A percentile compares a stretch with the other conserved stretches of the same genome.
These are phyloP conservation scores for Standfussiana lucernea DNA, from an alignment of 2,888 invertebrate genomes.

Conservation along the genomic window DNA sequence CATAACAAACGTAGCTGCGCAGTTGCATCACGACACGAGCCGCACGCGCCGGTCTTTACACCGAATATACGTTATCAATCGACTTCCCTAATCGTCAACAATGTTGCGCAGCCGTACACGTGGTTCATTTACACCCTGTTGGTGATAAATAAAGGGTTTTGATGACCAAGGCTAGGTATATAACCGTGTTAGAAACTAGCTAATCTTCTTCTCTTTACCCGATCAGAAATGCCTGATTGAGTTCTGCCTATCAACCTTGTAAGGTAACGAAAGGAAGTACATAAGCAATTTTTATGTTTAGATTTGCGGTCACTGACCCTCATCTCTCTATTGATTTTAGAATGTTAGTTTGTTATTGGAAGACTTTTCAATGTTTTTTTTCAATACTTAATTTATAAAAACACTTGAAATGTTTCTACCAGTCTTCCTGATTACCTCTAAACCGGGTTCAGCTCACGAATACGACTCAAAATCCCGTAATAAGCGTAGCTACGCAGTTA, in stretches of 20 bases:
- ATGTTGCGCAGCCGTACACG: conserved; percentile 32
- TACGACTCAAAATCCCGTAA: conserved; percentile 67
- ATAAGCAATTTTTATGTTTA: background rate
- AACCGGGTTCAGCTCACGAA: conserved; percentile 13
- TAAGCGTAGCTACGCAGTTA: conserved; percentile 80
- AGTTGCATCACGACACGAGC: conserved; percentile 83
- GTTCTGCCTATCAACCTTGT: too few relatives aligned
- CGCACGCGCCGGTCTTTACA: conserved; percentile 78
- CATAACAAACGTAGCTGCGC: conserved; percentile 76
- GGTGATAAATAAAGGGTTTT: background rate
- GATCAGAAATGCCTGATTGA: background rate
- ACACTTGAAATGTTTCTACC: too few relatives aligned
- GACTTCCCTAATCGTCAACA: conserved; percentile 41
- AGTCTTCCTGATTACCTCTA: background rate
- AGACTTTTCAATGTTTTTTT: background rate
- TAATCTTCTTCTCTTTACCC: background rate
- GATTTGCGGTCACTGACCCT: background rate
- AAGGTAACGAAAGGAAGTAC: background rate
- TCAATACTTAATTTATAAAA: rapidly evolving
- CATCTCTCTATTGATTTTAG: background rate
- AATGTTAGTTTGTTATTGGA: background rate
- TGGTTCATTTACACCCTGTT: background rate
- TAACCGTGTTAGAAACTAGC: too few relatives aligned
- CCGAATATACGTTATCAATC: conserved; percentile 57
- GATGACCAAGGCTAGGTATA: background rate